Conservation (phyloP, 2,797 vertebrate genomes). For the Scarus forsteni region DNA sequence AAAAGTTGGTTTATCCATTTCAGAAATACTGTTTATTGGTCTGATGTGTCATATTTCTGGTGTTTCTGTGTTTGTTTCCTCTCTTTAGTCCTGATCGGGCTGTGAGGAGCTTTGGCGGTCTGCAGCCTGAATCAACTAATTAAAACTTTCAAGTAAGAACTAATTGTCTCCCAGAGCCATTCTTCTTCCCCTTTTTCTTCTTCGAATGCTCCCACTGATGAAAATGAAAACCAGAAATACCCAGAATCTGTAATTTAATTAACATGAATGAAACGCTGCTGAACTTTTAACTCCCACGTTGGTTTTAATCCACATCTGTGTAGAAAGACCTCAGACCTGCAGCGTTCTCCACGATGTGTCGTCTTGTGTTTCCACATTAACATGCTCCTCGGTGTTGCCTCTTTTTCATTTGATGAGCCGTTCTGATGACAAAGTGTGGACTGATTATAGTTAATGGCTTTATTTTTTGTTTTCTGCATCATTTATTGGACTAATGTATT, state of each 20-base stretch:
- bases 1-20: too few relatives aligned
- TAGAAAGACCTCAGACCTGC: not conserved
- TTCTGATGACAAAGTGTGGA: conserved; percentile 10
- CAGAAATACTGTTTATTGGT: too few relatives aligned
- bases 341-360: not conserved
- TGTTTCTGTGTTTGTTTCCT: not conserved
- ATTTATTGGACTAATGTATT: conserved; percentile 26
- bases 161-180: conserved; percentile 72
- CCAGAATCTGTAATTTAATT: conserved; percentile 52
- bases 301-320: not conserved
- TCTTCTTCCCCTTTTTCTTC: conserved; percentile 25
- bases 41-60: not conserved
- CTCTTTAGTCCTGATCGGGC: conserved; percentile 33
- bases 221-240: conserved; percentile 49
- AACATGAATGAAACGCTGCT: conserved; percentile 36
- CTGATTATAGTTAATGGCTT: conserved; percentile 16
- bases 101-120: conserved; percentile 38
- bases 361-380: not conserved
- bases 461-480: not conserved
- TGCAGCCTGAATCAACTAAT: conserved; percentile 55
- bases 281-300: conserved; percentile 14
- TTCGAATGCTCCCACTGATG: conserved; percentile 50
- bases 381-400: not conserved
- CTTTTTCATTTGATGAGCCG: conserved; percentile 7
- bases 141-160: conserved; percentile 54